A percentile compares a stretch with the other conserved stretches of the same genome.
Conservation (phyloP, 2,888 invertebrate species). For the Orchesellides sinensis region DNA sequence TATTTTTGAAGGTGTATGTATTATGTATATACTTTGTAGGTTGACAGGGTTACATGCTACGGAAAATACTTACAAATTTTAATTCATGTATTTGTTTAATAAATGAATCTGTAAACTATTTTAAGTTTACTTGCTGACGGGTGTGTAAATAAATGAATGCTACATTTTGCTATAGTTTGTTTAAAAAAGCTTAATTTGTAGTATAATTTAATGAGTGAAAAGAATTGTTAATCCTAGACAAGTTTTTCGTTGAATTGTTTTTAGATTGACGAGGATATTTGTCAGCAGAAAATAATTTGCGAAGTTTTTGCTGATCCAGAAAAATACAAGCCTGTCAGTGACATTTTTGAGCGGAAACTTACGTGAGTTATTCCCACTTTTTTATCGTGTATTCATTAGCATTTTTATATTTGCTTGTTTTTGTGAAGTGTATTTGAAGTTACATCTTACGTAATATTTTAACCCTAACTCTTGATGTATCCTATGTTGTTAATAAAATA, state of each 20-base stretch:
- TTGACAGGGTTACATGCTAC: no score
- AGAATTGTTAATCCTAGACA: background rate
- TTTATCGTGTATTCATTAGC: background rate
- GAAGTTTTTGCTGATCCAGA: conserved; percentile 75
- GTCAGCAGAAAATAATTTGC: conserved; percentile 75
- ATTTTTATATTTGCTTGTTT: background rate
- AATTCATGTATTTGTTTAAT: no score
- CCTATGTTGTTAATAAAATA: conserved; percentile 25
- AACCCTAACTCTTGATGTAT: background rate
- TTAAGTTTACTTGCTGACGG: no score
- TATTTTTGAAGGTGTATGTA: background rate
- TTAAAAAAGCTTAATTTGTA: no score
- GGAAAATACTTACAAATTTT: no score
- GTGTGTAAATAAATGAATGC: no score
- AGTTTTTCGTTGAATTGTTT: no score
- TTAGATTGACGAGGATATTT: conserved; percentile 75
- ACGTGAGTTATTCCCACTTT: conserved; percentile 73
- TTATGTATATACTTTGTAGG: background rate
- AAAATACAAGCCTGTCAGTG: conserved; percentile 74
- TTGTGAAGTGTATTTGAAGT: no score
- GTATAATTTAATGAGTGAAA: no score
- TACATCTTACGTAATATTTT: background rate
- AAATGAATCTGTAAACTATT: no score
- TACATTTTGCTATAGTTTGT: no score
- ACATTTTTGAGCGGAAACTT: conserved; percentile 75